A percentile compares a stretch with the other conserved stretches of the same genome.
phyloP scores from a whole-genome alignment of 2,888 invertebrate species.

The Drosophila pseudotalamancana region DNA sequence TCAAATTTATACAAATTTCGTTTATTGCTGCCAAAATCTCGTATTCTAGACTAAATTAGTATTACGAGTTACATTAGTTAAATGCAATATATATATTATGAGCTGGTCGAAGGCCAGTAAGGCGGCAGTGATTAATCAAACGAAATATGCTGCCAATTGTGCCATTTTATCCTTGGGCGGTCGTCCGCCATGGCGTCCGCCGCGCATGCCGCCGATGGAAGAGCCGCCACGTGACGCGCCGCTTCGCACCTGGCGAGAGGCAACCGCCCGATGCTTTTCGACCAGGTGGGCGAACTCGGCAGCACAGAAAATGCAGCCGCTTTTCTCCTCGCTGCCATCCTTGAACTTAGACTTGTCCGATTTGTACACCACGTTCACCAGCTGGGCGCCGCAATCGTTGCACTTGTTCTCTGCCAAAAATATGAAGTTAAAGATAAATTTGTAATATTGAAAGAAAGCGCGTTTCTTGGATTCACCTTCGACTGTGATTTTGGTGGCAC shows the following conservation, averaged over 20 bases:
- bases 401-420: conserved; percentile 77
- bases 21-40: conserved; percentile 33
- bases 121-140: conserved; percentile 85
- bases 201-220: conserved; percentile 48
- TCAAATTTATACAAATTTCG: conserved; percentile 25
- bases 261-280: conserved; percentile 90
- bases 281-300: conserved; percentile 88
- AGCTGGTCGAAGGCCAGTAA: not conserved
- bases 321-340: conserved; percentile 91
- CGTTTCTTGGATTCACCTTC: conserved; percentile 85
- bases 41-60: conserved; percentile 18
- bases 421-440: no score
- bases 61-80: conserved; percentile 32
- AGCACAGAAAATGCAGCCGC: conserved; percentile 96
- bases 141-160: conserved; percentile 96
- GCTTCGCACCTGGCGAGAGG: conserved; percentile 83
- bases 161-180: conserved; percentile 95
- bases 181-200: conserved; percentile 85
- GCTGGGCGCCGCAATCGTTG: conserved; percentile 89
- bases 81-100: conserved; percentile 35
- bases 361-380: conserved; percentile 93
- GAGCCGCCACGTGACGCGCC: conserved; percentile 64
- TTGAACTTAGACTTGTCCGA: conserved; percentile 91
- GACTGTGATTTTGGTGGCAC: conserved; percentile 94
- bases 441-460: no score